phyloP scores from a whole-genome alignment of 2,113 vertebrate species.

The Antechinus stuartii region DNA sequence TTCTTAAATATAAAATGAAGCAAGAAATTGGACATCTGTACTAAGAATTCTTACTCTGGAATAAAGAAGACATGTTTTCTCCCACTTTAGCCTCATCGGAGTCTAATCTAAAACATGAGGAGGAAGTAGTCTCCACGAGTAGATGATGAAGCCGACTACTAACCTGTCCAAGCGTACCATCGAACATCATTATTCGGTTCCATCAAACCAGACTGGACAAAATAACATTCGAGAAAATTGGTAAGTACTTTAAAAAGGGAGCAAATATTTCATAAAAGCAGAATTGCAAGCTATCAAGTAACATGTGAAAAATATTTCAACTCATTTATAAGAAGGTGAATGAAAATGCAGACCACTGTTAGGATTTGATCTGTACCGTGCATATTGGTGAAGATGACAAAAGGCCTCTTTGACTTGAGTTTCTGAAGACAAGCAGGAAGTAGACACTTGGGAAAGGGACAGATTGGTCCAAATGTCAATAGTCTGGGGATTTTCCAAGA shows the following conservation, averaged over 20 bases:
- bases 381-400: background rate
- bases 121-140: background rate
- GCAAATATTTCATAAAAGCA: background rate
- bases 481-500: background rate
- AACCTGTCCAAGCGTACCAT: background rate
- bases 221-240: background rate
- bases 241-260: background rate
- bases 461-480: background rate
- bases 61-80: background rate
- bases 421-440: background rate
- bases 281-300: background rate
- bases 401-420: background rate
- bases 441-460: background rate
- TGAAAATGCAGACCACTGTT: background rate
- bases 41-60: background rate
- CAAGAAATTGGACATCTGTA: background rate
- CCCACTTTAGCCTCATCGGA: background rate
- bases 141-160: background rate
- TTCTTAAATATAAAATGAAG: constrained; percentile 1
- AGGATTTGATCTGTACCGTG: background rate
- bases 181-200: background rate
- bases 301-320: background rate
- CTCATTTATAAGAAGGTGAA: background rate
- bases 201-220: background rate
- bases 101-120: background rate